These are phyloP conservation scores for Dicrostonyx torquatus DNA, from an alignment of 2,797 vertebrate genomes.

Conservation along the genomic window DNA sequence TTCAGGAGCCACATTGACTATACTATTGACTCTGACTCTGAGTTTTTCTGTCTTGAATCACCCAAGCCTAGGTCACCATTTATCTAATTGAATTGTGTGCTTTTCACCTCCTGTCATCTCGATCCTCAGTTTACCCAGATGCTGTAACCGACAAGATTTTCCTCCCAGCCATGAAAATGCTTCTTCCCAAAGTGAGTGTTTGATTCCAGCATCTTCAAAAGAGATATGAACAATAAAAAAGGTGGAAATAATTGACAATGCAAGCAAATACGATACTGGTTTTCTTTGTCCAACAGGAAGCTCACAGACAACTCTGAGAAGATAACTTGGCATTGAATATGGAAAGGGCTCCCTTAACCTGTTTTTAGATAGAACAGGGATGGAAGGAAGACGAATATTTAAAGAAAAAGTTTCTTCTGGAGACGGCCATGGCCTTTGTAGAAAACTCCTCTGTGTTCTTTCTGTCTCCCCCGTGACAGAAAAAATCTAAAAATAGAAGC, in stretches of 20 bases:
- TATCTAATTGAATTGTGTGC: not conserved
- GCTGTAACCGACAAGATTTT: not conserved
- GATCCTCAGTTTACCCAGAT: not conserved
- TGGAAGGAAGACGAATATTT: conserved; percentile 4
- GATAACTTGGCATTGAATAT: conserved; percentile 41
- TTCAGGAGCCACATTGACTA: not conserved
- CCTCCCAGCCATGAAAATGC: not conserved
- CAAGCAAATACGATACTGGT: not conserved
- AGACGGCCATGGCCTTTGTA: conserved; percentile 40
- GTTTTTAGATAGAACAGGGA: conserved; percentile 61
- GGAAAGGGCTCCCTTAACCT: not conserved
- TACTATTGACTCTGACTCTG: not conserved
- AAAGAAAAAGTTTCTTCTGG: conserved; percentile 19
- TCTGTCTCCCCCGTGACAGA: conserved; percentile 40
- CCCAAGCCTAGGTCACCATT: too few relatives aligned
- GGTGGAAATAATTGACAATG: not conserved
- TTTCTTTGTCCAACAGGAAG: conserved; percentile 48
- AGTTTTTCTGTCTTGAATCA: not conserved
- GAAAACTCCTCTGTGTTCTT: conserved; percentile 53
- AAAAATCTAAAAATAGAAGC: conserved; percentile 71
- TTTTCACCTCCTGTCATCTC: not conserved
- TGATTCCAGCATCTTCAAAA: conserved; percentile 2
- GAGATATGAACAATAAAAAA: not conserved
- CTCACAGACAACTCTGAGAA: not conserved
- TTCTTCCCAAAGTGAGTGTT: not conserved